A percentile compares a stretch with the other conserved stretches of the same genome.
These are phyloP conservation scores for Dicranocentrus wangi DNA, from an alignment of 2,888 invertebrate genomes.

Conservation along the genomic window DNA sequence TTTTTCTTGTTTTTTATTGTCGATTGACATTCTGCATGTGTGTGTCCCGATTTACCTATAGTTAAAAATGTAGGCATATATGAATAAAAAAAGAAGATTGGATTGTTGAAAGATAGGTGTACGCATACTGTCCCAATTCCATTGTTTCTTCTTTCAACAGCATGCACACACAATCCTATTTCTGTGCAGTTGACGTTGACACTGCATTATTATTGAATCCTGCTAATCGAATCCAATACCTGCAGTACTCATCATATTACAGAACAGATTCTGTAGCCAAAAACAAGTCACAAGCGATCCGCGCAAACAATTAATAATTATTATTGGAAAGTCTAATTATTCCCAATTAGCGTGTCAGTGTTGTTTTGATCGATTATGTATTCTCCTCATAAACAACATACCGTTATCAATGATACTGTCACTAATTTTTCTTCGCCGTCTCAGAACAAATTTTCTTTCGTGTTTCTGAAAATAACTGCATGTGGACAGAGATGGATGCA, in stretches of 20 bases:
- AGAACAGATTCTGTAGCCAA: too few relatives aligned
- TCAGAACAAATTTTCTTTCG: not conserved
- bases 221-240: not conserved
- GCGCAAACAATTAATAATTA: constrained; percentile 42
- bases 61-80: constrained; percentile 3
- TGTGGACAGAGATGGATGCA: too few relatives aligned
- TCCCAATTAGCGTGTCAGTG: constrained; percentile 38
- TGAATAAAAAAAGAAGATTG: not conserved
- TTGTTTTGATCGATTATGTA: constrained; percentile 34
- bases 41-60: constrained; percentile 8
- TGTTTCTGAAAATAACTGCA: not conserved
- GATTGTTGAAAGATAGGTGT: not conserved
- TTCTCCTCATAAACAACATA: constrained; percentile 1
- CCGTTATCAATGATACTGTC: not conserved
- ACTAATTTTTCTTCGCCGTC: too few relatives aligned
- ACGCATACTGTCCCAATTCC: constrained; percentile 29
- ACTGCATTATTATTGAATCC: not conserved
- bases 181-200: constrained; percentile 14
- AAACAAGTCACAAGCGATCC: constrained; percentile 1
- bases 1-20: constrained; percentile 10
- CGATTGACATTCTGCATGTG: constrained; percentile 14
- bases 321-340: constrained; percentile 42
- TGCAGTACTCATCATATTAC: not conserved
- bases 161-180: not conserved
- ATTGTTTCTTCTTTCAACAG: constrained; percentile 14